These are phyloP conservation scores for Oscheius sp. DNA, from an alignment of 2,888 invertebrate species.

Conservation along the genomic window DNA sequence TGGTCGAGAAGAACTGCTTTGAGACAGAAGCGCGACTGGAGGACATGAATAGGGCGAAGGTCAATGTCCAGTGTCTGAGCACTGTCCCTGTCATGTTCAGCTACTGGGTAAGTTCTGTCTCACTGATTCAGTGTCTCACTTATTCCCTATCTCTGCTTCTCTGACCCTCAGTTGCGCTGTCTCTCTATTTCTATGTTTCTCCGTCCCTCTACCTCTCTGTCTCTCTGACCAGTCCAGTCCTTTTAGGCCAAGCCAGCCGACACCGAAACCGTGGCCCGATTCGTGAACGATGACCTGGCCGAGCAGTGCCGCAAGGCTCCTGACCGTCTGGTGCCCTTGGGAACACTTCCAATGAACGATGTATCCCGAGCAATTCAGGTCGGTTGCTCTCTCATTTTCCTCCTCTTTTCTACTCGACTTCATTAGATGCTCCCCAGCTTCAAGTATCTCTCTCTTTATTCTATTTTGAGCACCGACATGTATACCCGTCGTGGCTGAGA, in stretches of 20 bases:
- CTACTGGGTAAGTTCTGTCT: conserved; percentile 76
- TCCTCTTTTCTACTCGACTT: no score
- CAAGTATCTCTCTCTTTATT: no score
- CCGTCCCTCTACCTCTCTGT: not conserved
- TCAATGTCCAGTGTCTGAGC: conserved; percentile 77
- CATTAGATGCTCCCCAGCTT: no score
- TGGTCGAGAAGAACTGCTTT: conserved; percentile 78
- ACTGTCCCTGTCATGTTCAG: conserved; percentile 79
- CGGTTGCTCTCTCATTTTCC: conserved; percentile 1
- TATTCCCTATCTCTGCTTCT: not conserved
- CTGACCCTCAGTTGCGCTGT: not conserved
- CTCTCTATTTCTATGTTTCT: not conserved
- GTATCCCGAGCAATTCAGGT: conserved; percentile 76
- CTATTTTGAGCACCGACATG: conserved; percentile 13
- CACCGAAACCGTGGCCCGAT: conserved; percentile 75
- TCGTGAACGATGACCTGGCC: conserved; percentile 78
- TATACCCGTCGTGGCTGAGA: conserved; percentile 10
- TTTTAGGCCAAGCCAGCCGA: conserved; percentile 77
- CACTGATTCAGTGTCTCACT: conserved; percentile 13
- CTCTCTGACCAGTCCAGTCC: no score
- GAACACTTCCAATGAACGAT: conserved; percentile 78
- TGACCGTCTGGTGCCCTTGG: conserved; percentile 76
- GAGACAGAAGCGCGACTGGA: conserved; percentile 75
- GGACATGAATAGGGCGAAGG: conserved; percentile 77
- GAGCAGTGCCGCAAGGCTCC: conserved; percentile 75